A percentile compares a stretch with the other conserved stretches of the same genome.
Conservation (phyloP, 2,888 invertebrate genomes). For the Drosophila austrosaltans region DNA sequence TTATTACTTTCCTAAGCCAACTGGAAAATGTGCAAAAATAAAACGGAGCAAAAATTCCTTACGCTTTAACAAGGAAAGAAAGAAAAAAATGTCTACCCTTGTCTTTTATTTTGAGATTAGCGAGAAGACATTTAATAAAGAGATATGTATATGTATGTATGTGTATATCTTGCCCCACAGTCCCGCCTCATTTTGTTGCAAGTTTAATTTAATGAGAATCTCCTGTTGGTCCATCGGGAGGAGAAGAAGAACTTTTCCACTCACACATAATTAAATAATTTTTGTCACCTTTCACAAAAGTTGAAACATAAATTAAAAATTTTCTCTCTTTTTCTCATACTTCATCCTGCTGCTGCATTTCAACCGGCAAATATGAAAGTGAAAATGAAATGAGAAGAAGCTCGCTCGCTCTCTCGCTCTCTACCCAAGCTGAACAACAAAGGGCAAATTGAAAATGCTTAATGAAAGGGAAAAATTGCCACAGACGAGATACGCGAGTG, state of each 20-base stretch:
- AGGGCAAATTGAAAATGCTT: slow-evolving; percentile 53
- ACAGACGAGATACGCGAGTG: slow-evolving; percentile 20
- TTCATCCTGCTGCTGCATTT: slow-evolving; percentile 6
- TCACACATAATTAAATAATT: slow-evolving; percentile 68
- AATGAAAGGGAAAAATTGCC: slow-evolving; percentile 68
- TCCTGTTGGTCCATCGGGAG: slow-evolving; percentile 32
- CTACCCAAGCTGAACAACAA: slow-evolving; percentile 2
- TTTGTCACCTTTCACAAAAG: slow-evolving; percentile 46
- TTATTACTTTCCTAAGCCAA: slow-evolving; percentile 29
- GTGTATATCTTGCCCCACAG: too few relatives aligned
- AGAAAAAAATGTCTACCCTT: slow-evolving; percentile 63
- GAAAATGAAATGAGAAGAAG: slow-evolving; percentile 45
- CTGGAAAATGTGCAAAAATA: slow-evolving; percentile 57
- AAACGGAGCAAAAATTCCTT: slow-evolving; percentile 38
- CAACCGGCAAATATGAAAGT: slow-evolving; percentile 49
- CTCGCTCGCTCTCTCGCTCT: not conserved
- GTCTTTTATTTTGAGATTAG: slow-evolving; percentile 48
- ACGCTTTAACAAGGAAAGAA: slow-evolving; percentile 56
- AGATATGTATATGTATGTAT: slow-evolving; percentile 16
- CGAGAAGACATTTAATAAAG: slow-evolving; percentile 32
- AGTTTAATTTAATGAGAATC: slow-evolving; percentile 61
- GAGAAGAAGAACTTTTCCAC: slow-evolving; percentile 58
- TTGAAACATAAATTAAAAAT: slow-evolving; percentile 65
- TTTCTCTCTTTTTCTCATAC: slow-evolving; percentile 2
- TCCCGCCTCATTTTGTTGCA: slow-evolving; percentile 29